Evolutionary conservation across 2,888 invertebrate genomes (phyloP), one percentile per base, ranked within the genome.

Genomic region (Mimumesa dahlbomi): DNA sequence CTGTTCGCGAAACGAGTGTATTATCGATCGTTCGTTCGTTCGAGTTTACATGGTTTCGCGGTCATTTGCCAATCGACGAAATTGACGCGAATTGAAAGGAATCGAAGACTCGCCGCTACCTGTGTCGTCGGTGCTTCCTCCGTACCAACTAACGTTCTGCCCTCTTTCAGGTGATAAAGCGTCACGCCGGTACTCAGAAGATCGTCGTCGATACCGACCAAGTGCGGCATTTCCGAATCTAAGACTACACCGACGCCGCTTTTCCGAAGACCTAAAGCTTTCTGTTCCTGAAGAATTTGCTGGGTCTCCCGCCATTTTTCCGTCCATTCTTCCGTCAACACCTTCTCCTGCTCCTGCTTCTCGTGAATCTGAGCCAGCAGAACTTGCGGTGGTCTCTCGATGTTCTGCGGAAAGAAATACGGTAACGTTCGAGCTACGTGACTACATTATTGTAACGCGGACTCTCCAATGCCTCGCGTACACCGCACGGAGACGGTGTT

Each of bases 251-350:
- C 97, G 0, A 95, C 93, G 0, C 96, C 96, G 42, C 96, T 95
- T 90, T 97, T 97, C 40, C 97, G 91, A 61, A 97, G 90, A 0
- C 96, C 97, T 21, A 97, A 90, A 2, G 96, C 95, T 85, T 95
- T 94, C 89, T 97, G 96, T 85, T 97, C 97, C 86, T 96, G 94
- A 31, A 96, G 90, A 79, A 97, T 97, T 80, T 94, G 94, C 86
- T 97, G 96, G 0, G 97, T 96, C 85, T 96, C 96, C 50, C 95
- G 92, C 97, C 97, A 97, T 87, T 97, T 97, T 87, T 97, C 96
- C 9, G 96, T 94, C 97, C 97, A 97, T 85, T 96, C 95, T 90
- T 97, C 96, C 0, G 97, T 97, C 65, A 97, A 91, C 62, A 94
- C 95, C 89, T 94, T 96, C 90, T 96, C 96, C 86, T 96, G 95